Evolutionary conservation across 1,140 invertebrate species (phyloP).

Genomic region (Drosophila ficusphila): DNA sequence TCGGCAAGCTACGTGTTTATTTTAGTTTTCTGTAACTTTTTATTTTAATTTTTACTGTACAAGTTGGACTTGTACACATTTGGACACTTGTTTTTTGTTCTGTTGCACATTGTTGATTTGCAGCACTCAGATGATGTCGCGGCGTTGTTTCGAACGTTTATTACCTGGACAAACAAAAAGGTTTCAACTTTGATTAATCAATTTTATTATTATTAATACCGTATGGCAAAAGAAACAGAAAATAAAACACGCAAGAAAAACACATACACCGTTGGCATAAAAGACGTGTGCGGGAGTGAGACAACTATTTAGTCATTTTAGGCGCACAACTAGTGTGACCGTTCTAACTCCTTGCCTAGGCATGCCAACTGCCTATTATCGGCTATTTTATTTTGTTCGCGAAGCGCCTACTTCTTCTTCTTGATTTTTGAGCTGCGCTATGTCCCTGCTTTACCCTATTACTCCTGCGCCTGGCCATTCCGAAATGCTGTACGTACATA

Average conservation of each 20-base stretch:
- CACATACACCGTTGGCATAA: conserved; percentile 27
- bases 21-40: conserved; percentile 20
- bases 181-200: conserved; percentile 76
- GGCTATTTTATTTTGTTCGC: conserved; percentile 79
- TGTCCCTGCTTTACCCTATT: conserved; percentile 64
- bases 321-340: conserved; percentile 53
- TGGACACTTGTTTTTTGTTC: conserved; percentile 40
- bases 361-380: conserved; percentile 70
- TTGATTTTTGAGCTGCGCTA: conserved; percentile 57
- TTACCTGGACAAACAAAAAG: conserved; percentile 59
- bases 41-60: conserved; percentile 18
- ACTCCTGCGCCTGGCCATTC: conserved; percentile 65
- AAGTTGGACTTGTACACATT: conserved; percentile 42
- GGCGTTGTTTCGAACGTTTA: conserved; percentile 52
- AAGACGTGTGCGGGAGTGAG: conserved; percentile 49
- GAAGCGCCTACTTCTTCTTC: conserved; percentile 59
- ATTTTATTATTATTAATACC: conserved; percentile 80
- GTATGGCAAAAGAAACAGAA: conserved; percentile 72
- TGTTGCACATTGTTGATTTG: conserved; percentile 52
- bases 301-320: conserved; percentile 13
- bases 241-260: conserved; percentile 56
- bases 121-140: conserved; percentile 26
- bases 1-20: conserved; percentile 27
- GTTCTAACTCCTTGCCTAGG: conserved; percentile 40
- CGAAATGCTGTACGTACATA: conserved; percentile 74